Evolutionary conservation across 2,797 vertebrate species (phyloP), one percentile per base, ranked within the genome.

Genomic region (Urophycis tenuis): DNA sequence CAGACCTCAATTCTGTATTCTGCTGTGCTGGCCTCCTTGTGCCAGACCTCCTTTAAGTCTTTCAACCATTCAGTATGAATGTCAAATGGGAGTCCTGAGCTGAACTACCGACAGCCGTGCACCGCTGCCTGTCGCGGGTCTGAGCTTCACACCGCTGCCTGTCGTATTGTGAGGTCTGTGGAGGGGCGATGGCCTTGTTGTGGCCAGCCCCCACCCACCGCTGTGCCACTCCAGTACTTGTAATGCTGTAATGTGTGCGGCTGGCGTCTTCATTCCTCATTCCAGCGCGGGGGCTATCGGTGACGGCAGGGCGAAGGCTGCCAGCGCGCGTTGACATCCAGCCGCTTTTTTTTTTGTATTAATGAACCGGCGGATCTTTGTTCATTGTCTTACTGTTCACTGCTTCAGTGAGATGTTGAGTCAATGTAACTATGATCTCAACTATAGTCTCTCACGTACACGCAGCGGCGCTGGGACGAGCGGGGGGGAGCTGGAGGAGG

Each of bases 401-500:
- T 31, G 67, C 30, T 30, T 17, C 67, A 31, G 67, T 17, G 67
- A 31, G 67, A 5, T 17, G 67, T 31, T 70, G 14, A 30, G 31
- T 31, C 67, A 32, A 70, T 70, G 29, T 31, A 70, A 60, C n/a
- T n/a, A n/a, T 60, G n/a, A n/a, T n/a, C n/a, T n/a, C n/a, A 70
- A 70, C 64, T 31, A n/a, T 31, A 32, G 32, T 70, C 25, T 9
- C 30, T 15, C 45, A 49, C 19, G 6, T 17, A 49, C 45, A 45
- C 45, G 5, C 45, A 49, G 95, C 31, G 92, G 95, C 0, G 83
- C 94, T 2, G 92, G 93, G 0, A 93, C 91, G 34, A 98, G 97
- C 2, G 95, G 96, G 5, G 96, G 95, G 0, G 96, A 99, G 91
- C 90, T 97, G 29, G 96, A 97, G 35, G 94, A 91, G 25, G 95